These are phyloP conservation scores for Ophraella communa DNA, from an alignment of 2,888 invertebrate species.

Conservation along the genomic window DNA sequence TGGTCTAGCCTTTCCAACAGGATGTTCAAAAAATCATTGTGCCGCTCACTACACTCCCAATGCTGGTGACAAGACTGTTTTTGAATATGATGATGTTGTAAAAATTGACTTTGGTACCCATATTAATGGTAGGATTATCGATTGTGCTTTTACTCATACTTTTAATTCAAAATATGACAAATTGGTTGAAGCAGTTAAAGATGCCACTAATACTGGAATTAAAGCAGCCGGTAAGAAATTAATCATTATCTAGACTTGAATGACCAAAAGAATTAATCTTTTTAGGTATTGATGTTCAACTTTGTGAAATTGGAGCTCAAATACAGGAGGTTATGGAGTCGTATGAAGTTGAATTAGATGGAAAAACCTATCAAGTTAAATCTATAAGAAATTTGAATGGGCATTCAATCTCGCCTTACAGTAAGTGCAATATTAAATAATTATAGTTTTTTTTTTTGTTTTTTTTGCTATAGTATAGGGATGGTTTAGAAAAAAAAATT, in stretches of 20 bases:
- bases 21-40: conserved; percentile 88
- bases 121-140: conserved; percentile 97
- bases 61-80: conserved; percentile 92
- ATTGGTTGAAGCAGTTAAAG: conserved; percentile 92
- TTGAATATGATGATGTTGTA: conserved; percentile 95
- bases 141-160: conserved; percentile 97
- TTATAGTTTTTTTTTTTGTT: no score
- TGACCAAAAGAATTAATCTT: neutral
- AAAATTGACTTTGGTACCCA: conserved; percentile 99
- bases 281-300: conserved; percentile 83
- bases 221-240: conserved; percentile 61
- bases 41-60: conserved; percentile 99
- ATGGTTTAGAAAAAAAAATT: no score
- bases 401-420: conserved; percentile 99
- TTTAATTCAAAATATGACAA: conserved; percentile 97
- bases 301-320: conserved; percentile 95
- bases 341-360: conserved; percentile 96
- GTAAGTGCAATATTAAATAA: conserved; percentile 64
- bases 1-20: conserved; percentile 90
- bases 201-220: conserved; percentile 98
- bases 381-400: conserved; percentile 98
- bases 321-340: conserved; percentile 99
- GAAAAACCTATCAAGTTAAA: conserved; percentile 94
- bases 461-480: no score
- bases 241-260: neutral